phyloP scores from a whole-genome alignment of 2,113 vertebrate genomes.

The Hydropotes inermis region DNA sequence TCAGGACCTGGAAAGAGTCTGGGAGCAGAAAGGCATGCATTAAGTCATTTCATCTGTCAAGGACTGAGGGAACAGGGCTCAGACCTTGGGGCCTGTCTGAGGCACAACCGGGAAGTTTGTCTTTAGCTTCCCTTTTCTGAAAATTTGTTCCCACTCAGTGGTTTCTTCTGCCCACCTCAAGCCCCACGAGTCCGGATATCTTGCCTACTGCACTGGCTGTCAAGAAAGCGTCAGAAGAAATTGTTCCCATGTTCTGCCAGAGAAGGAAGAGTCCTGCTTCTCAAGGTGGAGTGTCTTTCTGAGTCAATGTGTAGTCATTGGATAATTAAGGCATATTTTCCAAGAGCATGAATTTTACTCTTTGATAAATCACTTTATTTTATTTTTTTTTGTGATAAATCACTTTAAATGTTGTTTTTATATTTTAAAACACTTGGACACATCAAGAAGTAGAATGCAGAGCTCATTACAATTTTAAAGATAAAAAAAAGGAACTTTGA shows the following conservation, averaged over 20 bases:
- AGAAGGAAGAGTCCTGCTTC: background rate
- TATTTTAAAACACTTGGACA: background rate
- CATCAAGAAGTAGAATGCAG: background rate
- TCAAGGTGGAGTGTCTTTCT: background rate
- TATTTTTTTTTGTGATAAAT: background rate
- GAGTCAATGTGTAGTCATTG: rapidly evolving
- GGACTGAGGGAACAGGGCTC: background rate
- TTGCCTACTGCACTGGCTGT: background rate
- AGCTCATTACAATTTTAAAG: background rate
- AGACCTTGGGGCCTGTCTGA: background rate
- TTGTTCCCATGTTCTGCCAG: too few species aligned
- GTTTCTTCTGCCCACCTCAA: background rate
- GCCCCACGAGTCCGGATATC: background rate
- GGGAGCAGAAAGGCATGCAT: background rate
- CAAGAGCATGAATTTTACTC: background rate
- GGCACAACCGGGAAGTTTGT: background rate
- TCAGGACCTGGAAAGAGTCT: background rate
- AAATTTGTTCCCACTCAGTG: background rate
- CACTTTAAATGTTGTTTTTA: background rate
- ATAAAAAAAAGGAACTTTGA: background rate
- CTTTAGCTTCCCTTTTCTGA: conserved; percentile 42
- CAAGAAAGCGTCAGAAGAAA: background rate
- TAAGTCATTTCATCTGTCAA: background rate
- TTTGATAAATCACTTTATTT: background rate
- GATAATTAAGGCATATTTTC: background rate